Evolutionary conservation across 1,140 invertebrate species (phyloP).

Genomic region (Drosophila teissieri): DNA sequence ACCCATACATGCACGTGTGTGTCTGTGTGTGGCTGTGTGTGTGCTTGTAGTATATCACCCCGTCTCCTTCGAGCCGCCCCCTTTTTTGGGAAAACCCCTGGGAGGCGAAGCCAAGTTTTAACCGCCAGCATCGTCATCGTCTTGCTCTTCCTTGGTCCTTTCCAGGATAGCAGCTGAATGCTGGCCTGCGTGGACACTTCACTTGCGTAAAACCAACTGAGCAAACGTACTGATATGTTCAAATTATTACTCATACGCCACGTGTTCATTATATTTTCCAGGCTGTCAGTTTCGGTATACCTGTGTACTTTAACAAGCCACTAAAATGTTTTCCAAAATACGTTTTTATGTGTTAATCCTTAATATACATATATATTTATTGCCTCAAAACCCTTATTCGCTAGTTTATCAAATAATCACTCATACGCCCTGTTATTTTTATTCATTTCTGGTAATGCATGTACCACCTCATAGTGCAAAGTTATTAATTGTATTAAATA

Average conservation of each 20-base stretch:
- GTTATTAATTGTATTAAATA: no score
- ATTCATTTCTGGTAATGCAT: no score
- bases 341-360: no score
- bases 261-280: neutral
- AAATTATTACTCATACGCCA: neutral
- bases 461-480: no score
- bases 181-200: neutral
- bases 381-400: no score
- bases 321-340: no score
- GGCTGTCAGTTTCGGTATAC: neutral
- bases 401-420: neutral
- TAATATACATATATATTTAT: no score
- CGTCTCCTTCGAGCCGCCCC: neutral
- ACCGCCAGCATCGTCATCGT: constrained; percentile 57
- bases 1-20: neutral
- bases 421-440: neutral
- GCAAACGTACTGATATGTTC: no score
- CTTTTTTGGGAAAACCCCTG: constrained; percentile 15
- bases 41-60: constrained; percentile 26
- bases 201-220: no score
- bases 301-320: no score
- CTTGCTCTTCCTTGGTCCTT: constrained; percentile 2
- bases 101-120: constrained; percentile 66
- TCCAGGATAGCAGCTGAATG: constrained; percentile 4
- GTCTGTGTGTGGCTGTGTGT: constrained; percentile 4